phyloP scores from a whole-genome alignment of 2,797 vertebrate species.

The Enteromius radiatus region DNA sequence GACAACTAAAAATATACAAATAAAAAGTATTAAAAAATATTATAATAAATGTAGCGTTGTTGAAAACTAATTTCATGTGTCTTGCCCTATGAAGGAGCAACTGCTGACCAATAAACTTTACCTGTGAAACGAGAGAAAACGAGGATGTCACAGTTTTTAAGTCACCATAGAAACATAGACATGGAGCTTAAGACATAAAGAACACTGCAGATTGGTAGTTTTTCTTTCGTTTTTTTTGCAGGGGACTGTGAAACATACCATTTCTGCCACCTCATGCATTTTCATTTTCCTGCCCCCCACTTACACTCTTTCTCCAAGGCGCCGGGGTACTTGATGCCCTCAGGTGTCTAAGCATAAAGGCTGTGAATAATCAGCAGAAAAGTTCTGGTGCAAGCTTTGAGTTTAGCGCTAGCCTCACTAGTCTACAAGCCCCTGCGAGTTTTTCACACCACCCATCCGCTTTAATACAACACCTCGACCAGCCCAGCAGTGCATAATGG shows the following conservation, averaged over 20 bases:
- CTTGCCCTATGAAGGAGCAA: background rate
- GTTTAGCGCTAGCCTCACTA: slow-evolving; percentile 41
- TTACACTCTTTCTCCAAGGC: slow-evolving; percentile 43
- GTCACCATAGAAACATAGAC: slow-evolving; percentile 49
- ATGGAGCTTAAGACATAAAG: slow-evolving; percentile 14
- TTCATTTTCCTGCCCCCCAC: slow-evolving; percentile 15
- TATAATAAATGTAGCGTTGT: background rate
- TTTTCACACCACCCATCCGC: slow-evolving; percentile 68
- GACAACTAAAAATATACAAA: background rate
- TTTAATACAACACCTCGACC: slow-evolving; percentile 71
- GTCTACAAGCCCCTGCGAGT: slow-evolving; percentile 55
- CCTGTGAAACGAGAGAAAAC: background rate
- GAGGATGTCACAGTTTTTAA: slow-evolving; percentile 23
- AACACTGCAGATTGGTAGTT: slow-evolving; percentile 26
- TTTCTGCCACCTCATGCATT: slow-evolving; percentile 42
- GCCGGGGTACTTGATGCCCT: slow-evolving; percentile 40
- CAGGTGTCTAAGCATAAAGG: slow-evolving; percentile 41
- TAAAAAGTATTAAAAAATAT: no score
- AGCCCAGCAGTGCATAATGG: slow-evolving; percentile 68
- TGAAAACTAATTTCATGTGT: background rate
- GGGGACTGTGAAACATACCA: slow-evolving; percentile 37
- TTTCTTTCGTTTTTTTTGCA: slow-evolving; percentile 22
- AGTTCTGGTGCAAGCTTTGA: slow-evolving; percentile 41
- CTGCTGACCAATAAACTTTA: background rate
- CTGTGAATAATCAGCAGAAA: slow-evolving; percentile 52